Base-by-base conservation (phyloP, 2,888 invertebrate species). In the Luperina nickerlii region DNA sequence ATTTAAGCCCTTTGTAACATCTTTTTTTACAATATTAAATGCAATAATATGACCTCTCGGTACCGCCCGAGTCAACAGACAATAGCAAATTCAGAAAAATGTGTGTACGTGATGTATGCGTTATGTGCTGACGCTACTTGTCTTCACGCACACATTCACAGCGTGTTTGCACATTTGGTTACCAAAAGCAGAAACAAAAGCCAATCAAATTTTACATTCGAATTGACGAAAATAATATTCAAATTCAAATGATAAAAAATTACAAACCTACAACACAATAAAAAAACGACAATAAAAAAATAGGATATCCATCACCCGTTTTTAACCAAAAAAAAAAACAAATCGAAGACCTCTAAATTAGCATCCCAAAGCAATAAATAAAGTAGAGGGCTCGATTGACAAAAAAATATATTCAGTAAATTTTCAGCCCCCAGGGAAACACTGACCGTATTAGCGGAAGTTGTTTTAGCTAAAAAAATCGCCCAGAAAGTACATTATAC, bases 401-500 rank as follows among this genome's bases (percentile, higher is more conserved):
- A 60, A 60, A 67, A 79, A 65, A 48, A 60, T 51, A 51, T 42
- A 79, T 63, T 63, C 57, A 11, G 24, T 65, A 8, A n/a, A 9
- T 45, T 62, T 72, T 62, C 2, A 7, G 13, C 15, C 57, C 24
- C 60, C 7, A 38, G 24, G 66, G 60, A n/a, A 13, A n/a, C n/a
- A 42, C 15, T 27, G 76, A 5, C 24, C 13, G 4, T 48, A 48
- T 70, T 32, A 51, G 20, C 7, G 66, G 20, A 42, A 60, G 63
- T 65, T 81, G 45, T 80, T 71, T 70, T 60, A 54, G 6, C 42
- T 13, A 20, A 66, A 48, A 74, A 45, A 68, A 72, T 18, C 18
- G 27, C 15, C 51, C 32, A 45, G 51, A 76, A 81, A 81, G 38
- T 67, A 81, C 54, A 81, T 81, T 81, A 67, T 38, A 67, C 48